Conservation (phyloP, 2,888 invertebrate species). For the Morinoia aosen region DNA sequence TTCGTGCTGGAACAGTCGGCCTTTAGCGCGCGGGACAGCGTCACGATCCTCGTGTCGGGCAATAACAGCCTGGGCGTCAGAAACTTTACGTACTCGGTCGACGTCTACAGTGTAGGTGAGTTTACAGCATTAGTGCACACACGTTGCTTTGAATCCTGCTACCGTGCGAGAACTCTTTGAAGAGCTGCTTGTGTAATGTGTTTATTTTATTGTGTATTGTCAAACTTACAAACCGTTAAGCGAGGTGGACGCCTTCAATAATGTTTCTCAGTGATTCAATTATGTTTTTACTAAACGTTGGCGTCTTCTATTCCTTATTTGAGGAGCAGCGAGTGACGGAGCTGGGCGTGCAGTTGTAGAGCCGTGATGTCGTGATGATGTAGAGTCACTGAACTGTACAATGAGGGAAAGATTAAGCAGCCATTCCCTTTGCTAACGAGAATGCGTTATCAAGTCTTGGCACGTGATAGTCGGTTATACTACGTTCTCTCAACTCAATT, state of each 20-base stretch:
- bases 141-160: not conserved
- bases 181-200: not conserved
- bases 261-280: too few species aligned
- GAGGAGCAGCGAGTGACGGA: not conserved
- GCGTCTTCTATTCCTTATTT: not conserved
- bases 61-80: slow-evolving; percentile 42
- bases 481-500: too few species aligned
- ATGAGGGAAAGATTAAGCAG: too few species aligned
- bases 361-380: not conserved
- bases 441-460: too few species aligned
- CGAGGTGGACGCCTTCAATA: too few species aligned
- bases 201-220: not conserved
- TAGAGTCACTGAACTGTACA: not conserved
- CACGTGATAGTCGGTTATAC: too few species aligned
- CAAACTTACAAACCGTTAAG: not conserved
- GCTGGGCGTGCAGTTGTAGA: not conserved
- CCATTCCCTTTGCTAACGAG: too few species aligned
- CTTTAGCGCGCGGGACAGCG: not conserved
- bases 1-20: not conserved
- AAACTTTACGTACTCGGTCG: slow-evolving; percentile 20
- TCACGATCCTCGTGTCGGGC: slow-evolving; percentile 25
- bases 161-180: too few species aligned
- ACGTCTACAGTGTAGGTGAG: slow-evolving; percentile 52
- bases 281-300: not conserved
- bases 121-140: not conserved